Evolutionary conservation across 2,888 invertebrate species (phyloP), one percentile per base, ranked within the genome.

Genomic region (Melinaea menophilus): DNA sequence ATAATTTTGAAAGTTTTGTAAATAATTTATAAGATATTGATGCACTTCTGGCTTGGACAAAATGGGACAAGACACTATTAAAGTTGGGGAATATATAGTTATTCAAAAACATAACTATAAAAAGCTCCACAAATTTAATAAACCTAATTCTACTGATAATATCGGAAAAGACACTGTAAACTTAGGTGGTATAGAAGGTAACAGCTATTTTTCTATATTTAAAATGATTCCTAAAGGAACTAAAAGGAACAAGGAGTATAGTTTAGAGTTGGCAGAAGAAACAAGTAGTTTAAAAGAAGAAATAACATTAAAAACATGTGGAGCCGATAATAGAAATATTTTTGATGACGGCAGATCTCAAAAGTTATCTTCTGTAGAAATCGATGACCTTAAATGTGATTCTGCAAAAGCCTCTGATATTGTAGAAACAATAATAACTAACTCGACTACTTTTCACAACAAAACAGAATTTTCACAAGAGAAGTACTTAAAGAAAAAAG

Each of bases 401-500:
- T 95, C 96, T 37, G 89, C 93, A 33, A 94, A 94, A 67, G 96
- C 97, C 0, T 94, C 94, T 22, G 95, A 95, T 76, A 97, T 99
- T 70, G 94, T 99, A 4, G 95, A 94, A 68, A 95, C 95, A 61
- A 91, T 99, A 12, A 95, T 99, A 58, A 95, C 95, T 67, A 98
- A 98, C 80, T 99, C 98, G 13, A 95, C 94, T 71, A 97, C 98
- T 0, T 99, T 99, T 82, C 92, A 93, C 47, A 92, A 93, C 62
- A 98, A 98, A 91, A 99, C 98, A 0, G 97, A 96, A 76, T 99
- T 95, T 82, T 95, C 96, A 0, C 96, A 99, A 82, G 96, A 97
- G 73, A 99, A 99, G 82, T 99, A 99, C 82, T 92, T 99, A 55
- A 95, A 95, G 75, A 99, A 99, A 81, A 99, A 99, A 82, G 96